Percentiles rank a stretch among this genome's conserved stretches.
Evolutionary conservation across 2,113 vertebrate genomes (phyloP).

Genomic region (Narcine bancroftii): DNA sequence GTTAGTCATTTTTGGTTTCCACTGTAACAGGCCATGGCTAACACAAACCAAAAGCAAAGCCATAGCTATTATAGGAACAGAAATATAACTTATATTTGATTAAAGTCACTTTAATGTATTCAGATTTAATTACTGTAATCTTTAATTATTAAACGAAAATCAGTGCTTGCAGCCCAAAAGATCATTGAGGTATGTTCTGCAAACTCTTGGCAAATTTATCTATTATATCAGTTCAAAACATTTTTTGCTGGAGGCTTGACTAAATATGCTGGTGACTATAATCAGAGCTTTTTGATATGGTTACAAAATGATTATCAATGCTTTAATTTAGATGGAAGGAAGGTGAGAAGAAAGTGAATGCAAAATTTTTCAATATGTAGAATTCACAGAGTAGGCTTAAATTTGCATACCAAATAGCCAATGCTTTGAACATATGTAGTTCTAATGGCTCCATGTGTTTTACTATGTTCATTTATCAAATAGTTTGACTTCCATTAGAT

Average conservation of each 20-base stretch:
- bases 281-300: background rate
- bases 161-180: too few species aligned
- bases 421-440: background rate
- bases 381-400: background rate
- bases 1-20: background rate
- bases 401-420: background rate
- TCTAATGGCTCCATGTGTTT: background rate
- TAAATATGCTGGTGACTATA: background rate
- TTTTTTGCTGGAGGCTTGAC: background rate
- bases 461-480: background rate
- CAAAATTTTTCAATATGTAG: background rate
- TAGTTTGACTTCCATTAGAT: slow-evolving; percentile 4
- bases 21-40: background rate
- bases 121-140: background rate
- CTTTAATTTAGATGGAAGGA: background rate
- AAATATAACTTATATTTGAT: background rate
- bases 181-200: background rate
- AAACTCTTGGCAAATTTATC: background rate
- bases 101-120: background rate
- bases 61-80: background rate
- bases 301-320: background rate
- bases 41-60: background rate
- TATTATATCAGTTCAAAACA: background rate
- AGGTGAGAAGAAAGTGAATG: background rate
- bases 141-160: background rate